A percentile compares a stretch with the other conserved stretches of the same genome.
Conservation (phyloP, 2,888 invertebrate species). For the Eledone cirrhosa region DNA sequence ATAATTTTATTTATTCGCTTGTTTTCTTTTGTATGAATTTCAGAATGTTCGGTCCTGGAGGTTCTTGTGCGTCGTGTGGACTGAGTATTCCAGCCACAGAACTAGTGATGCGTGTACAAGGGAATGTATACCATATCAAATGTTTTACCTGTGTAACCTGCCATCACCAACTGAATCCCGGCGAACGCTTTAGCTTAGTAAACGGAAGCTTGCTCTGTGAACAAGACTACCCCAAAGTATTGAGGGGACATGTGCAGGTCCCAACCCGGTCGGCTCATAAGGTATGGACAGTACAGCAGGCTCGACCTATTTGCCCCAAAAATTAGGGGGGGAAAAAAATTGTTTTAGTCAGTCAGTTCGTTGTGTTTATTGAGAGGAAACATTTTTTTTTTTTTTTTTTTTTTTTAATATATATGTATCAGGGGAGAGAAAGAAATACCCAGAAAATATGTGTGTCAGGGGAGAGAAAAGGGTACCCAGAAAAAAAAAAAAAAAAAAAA, state of each 20-base stretch:
- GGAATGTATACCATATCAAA: slow-evolving; percentile 87
- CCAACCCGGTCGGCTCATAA: slow-evolving; percentile 54
- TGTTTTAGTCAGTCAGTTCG: too few relatives aligned
- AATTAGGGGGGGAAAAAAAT: too few relatives aligned
- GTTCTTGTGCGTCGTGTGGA: slow-evolving; percentile 90
- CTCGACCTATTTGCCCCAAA: slow-evolving; percentile 25
- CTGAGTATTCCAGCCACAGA: slow-evolving; percentile 92
- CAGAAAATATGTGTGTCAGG: too few relatives aligned
- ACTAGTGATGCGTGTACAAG: slow-evolving; percentile 85
- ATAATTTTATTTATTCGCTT: not conserved
- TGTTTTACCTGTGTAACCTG: slow-evolving; percentile 96
- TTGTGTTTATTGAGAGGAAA: too few relatives aligned
- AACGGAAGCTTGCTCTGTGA: slow-evolving; percentile 92
- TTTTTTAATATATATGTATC: too few relatives aligned
- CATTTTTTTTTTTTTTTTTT: too few relatives aligned
- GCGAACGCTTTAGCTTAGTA: slow-evolving; percentile 92
- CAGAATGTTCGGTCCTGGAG: slow-evolving; percentile 91
- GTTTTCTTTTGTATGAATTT: slow-evolving; percentile 31
- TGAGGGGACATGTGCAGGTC: slow-evolving; percentile 66
- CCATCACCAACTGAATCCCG: slow-evolving; percentile 85
- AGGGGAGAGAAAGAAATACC: too few relatives aligned
- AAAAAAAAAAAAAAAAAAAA: too few relatives aligned
- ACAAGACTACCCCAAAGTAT: slow-evolving; percentile 93
- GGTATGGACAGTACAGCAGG: slow-evolving; percentile 39
- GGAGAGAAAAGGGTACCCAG: too few relatives aligned